phyloP scores from a whole-genome alignment of 2,113 vertebrate species.

The Polypterus senegalus region DNA sequence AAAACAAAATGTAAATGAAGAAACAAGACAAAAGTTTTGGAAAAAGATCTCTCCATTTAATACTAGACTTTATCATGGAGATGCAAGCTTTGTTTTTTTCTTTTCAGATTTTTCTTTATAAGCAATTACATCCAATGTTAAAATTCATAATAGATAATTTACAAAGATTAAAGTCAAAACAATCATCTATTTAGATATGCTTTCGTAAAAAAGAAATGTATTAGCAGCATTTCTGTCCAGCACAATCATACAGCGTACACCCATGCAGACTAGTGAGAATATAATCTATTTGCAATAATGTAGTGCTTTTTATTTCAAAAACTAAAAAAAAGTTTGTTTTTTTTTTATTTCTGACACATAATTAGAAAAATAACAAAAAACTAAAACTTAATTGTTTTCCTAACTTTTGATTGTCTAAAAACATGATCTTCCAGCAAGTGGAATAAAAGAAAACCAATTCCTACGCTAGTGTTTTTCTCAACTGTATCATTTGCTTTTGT shows the following conservation, averaged over 20 bases:
- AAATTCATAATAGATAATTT: constrained; percentile 77
- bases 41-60: constrained; percentile 70
- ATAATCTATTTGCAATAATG: constrained; percentile 52
- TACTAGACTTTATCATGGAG: constrained; percentile 68
- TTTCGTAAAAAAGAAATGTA: constrained; percentile 74
- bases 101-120: constrained; percentile 23
- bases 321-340: too few relatives aligned
- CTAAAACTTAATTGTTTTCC: constrained; percentile 12
- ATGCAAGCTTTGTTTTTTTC: constrained; percentile 48
- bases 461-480: constrained; percentile 44
- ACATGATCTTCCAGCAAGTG: constrained; percentile 65
- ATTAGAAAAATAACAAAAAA: neutral
- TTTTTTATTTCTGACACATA: neutral
- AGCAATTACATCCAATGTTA: constrained; percentile 79
- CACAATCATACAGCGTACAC: constrained; percentile 62
- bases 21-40: constrained; percentile 12
- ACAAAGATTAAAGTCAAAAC: constrained; percentile 79
- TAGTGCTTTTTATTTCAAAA: constrained; percentile 43
- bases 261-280: constrained; percentile 61
- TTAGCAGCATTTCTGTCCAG: constrained; percentile 74
- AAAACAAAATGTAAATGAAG: too few relatives aligned
- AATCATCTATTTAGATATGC: constrained; percentile 70
- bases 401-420: constrained; percentile 73
- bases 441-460: constrained; percentile 57
- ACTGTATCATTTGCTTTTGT: constrained; percentile 49